A percentile compares a stretch with the other conserved stretches of the same genome.
These are phyloP conservation scores for Sebastes matsubarae DNA, from an alignment of 2,797 vertebrate genomes.

Conservation along the genomic window DNA sequence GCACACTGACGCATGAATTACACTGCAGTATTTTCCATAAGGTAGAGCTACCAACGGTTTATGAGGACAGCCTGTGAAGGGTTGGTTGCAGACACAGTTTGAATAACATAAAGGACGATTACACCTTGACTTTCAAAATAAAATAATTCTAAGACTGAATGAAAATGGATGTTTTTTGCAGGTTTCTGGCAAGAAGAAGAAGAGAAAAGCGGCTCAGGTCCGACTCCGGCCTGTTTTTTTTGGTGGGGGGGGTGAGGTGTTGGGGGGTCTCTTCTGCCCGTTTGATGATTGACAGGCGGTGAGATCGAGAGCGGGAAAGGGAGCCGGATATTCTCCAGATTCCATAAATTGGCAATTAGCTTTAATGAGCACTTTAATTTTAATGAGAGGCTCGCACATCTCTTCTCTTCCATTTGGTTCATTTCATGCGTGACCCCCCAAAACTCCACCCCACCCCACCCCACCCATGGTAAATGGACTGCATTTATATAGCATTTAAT, in stretches of 20 bases:
- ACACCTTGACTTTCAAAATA: no score
- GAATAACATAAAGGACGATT: no score
- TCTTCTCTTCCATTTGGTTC: conserved; percentile 36
- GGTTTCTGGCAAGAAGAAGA: neutral
- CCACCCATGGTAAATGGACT: neutral
- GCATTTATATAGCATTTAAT: neutral
- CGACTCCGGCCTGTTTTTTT: neutral
- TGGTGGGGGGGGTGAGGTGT: neutral
- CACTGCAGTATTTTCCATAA: no score
- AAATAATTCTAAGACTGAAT: no score
- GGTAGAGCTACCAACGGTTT: no score
- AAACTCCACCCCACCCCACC: neutral
- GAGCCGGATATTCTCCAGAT: conserved; percentile 59
- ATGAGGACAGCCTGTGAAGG: no score
- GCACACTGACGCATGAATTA: no score
- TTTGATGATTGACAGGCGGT: conserved; percentile 52
- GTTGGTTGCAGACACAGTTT: no score
- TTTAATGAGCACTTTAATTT: conserved; percentile 86
- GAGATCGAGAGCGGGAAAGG: conserved; percentile 17
- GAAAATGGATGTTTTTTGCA: neutral
- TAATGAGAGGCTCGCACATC: conserved; percentile 77
- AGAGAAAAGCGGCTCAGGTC: neutral
- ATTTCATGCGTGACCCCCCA: conserved; percentile 40
- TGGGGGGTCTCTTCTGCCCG: neutral
- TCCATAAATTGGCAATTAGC: conserved; percentile 83